These are phyloP conservation scores for Salminus brasiliensis DNA, from an alignment of 2,113 vertebrate genomes.

Conservation along the genomic window DNA sequence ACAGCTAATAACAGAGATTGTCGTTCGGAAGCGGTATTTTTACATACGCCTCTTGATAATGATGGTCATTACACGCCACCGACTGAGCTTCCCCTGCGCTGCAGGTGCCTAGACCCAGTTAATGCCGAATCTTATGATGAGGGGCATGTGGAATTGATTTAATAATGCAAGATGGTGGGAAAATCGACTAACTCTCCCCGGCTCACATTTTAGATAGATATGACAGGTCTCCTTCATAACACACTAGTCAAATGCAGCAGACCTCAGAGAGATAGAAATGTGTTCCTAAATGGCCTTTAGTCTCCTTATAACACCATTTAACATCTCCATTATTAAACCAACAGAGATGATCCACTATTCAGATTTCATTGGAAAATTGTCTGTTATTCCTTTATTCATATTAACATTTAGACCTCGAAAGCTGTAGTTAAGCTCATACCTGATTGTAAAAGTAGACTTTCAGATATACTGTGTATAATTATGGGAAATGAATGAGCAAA, in stretches of 20 bases:
- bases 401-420: slow-evolving; percentile 35
- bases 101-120: slow-evolving; percentile 47
- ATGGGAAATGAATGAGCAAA: neutral
- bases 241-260: slow-evolving; percentile 18
- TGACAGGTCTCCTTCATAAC: slow-evolving; percentile 58
- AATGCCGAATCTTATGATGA: slow-evolving; percentile 20
- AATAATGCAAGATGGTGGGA: slow-evolving; percentile 59
- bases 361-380: slow-evolving; percentile 60
- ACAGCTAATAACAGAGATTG: slow-evolving; percentile 96
- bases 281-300: slow-evolving; percentile 35
- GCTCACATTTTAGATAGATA: slow-evolving; percentile 54
- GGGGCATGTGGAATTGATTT: slow-evolving; percentile 59
- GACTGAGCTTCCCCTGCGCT: slow-evolving; percentile 73
- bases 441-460: slow-evolving; percentile 16
- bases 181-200: slow-evolving; percentile 54
- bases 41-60: slow-evolving; percentile 83
- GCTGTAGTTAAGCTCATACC: slow-evolving; percentile 4
- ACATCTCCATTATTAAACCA: slow-evolving; percentile 57
- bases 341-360: slow-evolving; percentile 44
- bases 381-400: slow-evolving; percentile 53
- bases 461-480: neutral
- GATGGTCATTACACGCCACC: slow-evolving; percentile 78
- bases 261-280: slow-evolving; percentile 43
- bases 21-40: slow-evolving; percentile 85
- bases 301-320: slow-evolving; percentile 37